phyloP scores from a whole-genome alignment of 1,140 invertebrate genomes.

The Drosophila punjabiensis region DNA sequence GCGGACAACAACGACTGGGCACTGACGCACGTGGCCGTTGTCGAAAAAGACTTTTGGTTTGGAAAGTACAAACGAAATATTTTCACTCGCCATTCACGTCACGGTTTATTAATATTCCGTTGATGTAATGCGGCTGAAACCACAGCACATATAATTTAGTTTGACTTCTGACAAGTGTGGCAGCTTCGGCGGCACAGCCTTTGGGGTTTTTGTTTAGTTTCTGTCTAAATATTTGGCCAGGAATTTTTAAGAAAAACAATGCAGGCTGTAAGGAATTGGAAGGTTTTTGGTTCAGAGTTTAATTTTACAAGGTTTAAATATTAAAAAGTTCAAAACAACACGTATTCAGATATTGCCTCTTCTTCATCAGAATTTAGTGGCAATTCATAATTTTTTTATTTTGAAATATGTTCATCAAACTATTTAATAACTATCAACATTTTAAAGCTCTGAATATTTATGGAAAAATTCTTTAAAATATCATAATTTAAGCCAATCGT shows the following conservation, averaged over 20 bases:
- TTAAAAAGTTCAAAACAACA: too few relatives aligned
- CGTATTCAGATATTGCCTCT: neutral
- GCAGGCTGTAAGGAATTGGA: neutral
- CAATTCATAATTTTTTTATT: too few relatives aligned
- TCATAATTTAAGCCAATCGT: neutral
- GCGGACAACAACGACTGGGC: slow-evolving; percentile 34
- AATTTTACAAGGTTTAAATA: neutral
- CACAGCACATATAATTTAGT: slow-evolving; percentile 35
- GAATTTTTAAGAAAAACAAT: neutral
- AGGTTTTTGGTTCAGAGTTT: too few relatives aligned
- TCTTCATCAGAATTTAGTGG: neutral
- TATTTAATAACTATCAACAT: neutral
- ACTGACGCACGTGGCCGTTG: slow-evolving; percentile 53
- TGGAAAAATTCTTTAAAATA: neutral
- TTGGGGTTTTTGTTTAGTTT: slow-evolving; percentile 17
- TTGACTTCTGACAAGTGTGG: slow-evolving; percentile 47
- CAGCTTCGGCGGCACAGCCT: slow-evolving; percentile 17
- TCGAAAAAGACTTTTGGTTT: slow-evolving; percentile 8
- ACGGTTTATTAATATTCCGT: slow-evolving; percentile 80
- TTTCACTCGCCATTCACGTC: slow-evolving; percentile 56
- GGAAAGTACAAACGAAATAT: slow-evolving; percentile 49
- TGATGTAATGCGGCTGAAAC: slow-evolving; percentile 67
- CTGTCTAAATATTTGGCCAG: slow-evolving; percentile 31
- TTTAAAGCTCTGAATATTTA: neutral
- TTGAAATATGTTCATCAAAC: neutral